phyloP scores from a whole-genome alignment of 2,888 invertebrate genomes.

The Micropterix aruncella region DNA sequence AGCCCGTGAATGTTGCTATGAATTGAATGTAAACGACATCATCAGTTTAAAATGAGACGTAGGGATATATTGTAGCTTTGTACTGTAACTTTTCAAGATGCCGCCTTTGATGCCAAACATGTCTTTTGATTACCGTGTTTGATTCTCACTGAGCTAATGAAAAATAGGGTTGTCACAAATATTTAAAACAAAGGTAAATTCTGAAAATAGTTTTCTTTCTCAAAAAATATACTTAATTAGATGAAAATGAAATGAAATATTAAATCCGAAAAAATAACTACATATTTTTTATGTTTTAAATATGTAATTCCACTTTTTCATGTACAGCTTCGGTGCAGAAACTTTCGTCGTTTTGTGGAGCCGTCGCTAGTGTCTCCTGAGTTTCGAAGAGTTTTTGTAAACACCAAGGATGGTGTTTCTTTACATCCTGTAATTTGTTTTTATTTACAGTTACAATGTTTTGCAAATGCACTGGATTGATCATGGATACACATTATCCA shows the following conservation, averaged over 20 bases:
- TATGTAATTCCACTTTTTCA: no score
- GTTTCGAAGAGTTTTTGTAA: constrained; percentile 3
- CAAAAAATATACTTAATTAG: not conserved
- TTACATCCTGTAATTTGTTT: constrained; percentile 11
- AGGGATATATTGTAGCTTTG: no score
- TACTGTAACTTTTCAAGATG: no score
- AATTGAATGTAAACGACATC: no score
- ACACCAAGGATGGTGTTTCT: constrained; percentile 1
- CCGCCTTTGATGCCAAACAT: constrained; percentile 5
- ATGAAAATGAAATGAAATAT: no score
- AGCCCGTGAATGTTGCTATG: no score
- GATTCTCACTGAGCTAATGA: not conserved
- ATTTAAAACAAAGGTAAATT: constrained; percentile 1
- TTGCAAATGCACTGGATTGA: constrained; percentile 5
- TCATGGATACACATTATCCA: constrained; percentile 8
- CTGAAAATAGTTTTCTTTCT: not conserved
- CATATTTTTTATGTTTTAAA: no score
- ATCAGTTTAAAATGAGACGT: no score
- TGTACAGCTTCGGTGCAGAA: constrained; percentile 5
- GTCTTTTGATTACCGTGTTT: not conserved
- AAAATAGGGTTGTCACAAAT: constrained; percentile 1
- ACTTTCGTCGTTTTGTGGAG: constrained; percentile 1
- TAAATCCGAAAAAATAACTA: no score
- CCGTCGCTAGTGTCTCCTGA: constrained; percentile 4
- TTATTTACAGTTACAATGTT: constrained; percentile 10